phyloP scores from a whole-genome alignment of 2,113 vertebrate genomes.

The Emydura subglobosa region DNA sequence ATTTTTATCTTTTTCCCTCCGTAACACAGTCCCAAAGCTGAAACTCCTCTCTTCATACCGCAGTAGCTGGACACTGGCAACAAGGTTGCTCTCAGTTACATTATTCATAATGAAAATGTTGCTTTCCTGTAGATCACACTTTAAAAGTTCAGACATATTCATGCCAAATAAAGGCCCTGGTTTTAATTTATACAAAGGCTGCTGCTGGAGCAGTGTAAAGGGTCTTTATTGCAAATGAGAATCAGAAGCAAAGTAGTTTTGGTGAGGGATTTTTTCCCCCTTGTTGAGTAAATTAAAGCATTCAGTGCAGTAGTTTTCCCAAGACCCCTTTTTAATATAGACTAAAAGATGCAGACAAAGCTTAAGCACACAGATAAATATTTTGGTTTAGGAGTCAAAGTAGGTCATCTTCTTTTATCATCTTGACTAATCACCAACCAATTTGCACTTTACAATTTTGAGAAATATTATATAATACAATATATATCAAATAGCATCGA shows the following conservation, averaged over 20 bases:
- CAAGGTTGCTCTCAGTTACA: background rate
- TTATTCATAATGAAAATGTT: constrained; percentile 3
- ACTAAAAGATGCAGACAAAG: background rate
- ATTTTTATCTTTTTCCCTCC: constrained; percentile 75
- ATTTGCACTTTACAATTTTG: background rate
- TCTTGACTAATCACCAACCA: background rate
- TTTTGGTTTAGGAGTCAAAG: constrained; percentile 9
- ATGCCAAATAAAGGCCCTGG: background rate
- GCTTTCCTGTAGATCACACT: background rate
- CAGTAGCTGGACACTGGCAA: background rate
- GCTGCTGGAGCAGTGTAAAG: background rate
- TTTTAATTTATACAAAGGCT: background rate
- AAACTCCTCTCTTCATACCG: constrained; percentile 48
- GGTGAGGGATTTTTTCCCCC: background rate
- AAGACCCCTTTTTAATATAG: background rate
- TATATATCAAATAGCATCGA: background rate
- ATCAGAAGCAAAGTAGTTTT: background rate
- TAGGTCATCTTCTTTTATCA: background rate
- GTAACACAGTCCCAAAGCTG: constrained; percentile 45
- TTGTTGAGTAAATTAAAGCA: constrained; percentile 3
- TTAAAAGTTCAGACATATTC: too few relatives aligned
- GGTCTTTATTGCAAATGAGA: background rate
- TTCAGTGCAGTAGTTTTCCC: background rate
- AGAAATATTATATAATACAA: background rate
- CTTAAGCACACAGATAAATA: background rate